Evolutionary conservation across 2,797 vertebrate species (phyloP).

Genomic region (Mus minutoides): DNA sequence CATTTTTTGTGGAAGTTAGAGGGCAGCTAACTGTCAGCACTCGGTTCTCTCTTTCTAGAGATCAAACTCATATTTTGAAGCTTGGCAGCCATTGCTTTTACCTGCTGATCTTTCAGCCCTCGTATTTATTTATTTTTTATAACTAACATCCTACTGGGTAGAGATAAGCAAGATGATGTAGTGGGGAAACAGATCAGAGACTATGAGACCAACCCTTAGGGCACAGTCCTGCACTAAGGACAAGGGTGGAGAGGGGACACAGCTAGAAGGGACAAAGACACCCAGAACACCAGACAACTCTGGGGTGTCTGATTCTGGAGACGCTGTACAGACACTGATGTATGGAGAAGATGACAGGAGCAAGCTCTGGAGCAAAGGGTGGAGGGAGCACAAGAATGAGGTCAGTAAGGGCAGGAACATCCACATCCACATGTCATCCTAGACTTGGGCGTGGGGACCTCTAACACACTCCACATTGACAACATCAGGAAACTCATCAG

Average conservation of each 20-base stretch:
- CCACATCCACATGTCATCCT: accelerated
- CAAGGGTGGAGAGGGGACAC: neutral
- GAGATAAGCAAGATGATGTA: neutral
- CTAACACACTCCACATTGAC: no score
- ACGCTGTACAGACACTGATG: accelerated
- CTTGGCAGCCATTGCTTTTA: neutral
- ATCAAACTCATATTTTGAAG: neutral
- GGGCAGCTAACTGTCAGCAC: neutral
- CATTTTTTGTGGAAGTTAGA: neutral
- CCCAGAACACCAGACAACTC: neutral
- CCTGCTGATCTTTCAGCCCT: neutral
- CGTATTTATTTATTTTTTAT: neutral
- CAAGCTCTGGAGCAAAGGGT: no score
- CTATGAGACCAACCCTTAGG: neutral
- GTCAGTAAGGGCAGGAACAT: accelerated
- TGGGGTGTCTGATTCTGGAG: neutral
- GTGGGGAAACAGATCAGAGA: neutral
- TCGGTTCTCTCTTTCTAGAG: neutral
- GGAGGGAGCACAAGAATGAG: neutral
- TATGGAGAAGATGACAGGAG: accelerated
- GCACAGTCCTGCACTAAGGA: neutral
- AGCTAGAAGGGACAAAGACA: no score
- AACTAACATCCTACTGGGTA: neutral
- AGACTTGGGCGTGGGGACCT: no score
- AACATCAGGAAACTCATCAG: neutral